These are phyloP conservation scores for Antedon mediterranea DNA, from an alignment of 53 echinoderm and acorn worm genomes.

Conservation along the genomic window DNA sequence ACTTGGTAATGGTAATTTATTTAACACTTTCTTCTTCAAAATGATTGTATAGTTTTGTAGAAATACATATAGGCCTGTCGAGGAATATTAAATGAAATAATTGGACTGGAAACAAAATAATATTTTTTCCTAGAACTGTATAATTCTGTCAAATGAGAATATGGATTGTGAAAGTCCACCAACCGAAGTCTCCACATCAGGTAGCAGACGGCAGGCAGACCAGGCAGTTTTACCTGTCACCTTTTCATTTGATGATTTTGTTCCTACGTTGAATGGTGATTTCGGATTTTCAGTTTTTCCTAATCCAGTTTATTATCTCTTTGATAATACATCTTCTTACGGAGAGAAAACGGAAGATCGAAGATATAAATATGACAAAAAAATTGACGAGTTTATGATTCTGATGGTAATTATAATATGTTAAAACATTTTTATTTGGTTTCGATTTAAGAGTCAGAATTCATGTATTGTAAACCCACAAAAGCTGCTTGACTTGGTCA, in stretches of 20 bases:
- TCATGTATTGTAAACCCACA: no score
- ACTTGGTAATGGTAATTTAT: no score
- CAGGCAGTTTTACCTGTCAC: background rate
- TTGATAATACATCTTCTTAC: background rate
- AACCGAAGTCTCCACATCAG: background rate
- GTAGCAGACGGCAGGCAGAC: background rate
- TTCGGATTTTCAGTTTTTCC: background rate
- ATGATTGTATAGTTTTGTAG: no score
- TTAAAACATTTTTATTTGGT: no score
- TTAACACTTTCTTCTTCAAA: no score
- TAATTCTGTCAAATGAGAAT: background rate
- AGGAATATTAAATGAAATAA: no score
- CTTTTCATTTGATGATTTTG: background rate
- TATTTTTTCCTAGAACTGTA: background rate
- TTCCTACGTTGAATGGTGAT: background rate
- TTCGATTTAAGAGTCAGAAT: no score
- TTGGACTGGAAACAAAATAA: no score
- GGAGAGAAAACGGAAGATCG: background rate
- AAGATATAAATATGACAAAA: background rate
- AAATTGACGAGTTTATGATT: background rate
- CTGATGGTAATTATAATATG: no score
- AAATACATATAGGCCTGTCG: no score
- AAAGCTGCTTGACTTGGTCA: no score
- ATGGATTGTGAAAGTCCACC: background rate
- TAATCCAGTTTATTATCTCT: background rate